Conservation (phyloP, 2,888 invertebrate species). For the Tetragnatha montana region DNA sequence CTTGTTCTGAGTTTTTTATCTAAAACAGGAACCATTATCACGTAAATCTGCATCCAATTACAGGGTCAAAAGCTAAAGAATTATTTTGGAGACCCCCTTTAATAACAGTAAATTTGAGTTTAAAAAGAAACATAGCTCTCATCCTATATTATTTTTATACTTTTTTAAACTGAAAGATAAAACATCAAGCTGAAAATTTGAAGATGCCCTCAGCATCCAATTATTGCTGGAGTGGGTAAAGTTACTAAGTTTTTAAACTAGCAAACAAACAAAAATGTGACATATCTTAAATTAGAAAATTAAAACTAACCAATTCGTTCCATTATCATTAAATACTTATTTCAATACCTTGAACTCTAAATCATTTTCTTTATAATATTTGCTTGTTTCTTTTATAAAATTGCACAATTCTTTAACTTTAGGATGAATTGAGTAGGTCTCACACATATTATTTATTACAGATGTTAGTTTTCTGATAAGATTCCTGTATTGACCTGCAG, state of each 20-base stretch:
- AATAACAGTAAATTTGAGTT: too few relatives aligned
- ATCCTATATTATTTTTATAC: too few relatives aligned
- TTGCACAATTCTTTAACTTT: constrained; percentile 38
- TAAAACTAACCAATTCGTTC: background rate
- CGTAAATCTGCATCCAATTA: too few relatives aligned
- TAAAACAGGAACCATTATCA: too few relatives aligned
- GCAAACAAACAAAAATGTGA: background rate
- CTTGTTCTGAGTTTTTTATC: too few relatives aligned
- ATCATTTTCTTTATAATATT: constrained; percentile 26
- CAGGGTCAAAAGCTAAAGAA: too few relatives aligned
- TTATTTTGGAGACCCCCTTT: too few relatives aligned
- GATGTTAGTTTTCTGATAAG: constrained; percentile 18
- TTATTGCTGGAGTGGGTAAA: background rate
- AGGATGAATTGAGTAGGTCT: constrained; percentile 36
- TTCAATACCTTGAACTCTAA: constrained; percentile 42
- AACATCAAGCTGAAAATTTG: background rate
- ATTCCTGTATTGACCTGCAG: constrained; percentile 24
- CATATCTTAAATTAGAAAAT: background rate
- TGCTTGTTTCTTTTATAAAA: constrained; percentile 35
- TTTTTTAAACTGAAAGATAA: too few relatives aligned
- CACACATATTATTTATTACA: constrained; percentile 9
- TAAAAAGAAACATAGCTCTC: too few relatives aligned
- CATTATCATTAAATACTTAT: too few relatives aligned
- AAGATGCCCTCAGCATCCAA: background rate
- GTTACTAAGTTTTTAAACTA: background rate